phyloP scores from a whole-genome alignment of 2,113 vertebrate species.

The Protobothrops flavoviridis region DNA sequence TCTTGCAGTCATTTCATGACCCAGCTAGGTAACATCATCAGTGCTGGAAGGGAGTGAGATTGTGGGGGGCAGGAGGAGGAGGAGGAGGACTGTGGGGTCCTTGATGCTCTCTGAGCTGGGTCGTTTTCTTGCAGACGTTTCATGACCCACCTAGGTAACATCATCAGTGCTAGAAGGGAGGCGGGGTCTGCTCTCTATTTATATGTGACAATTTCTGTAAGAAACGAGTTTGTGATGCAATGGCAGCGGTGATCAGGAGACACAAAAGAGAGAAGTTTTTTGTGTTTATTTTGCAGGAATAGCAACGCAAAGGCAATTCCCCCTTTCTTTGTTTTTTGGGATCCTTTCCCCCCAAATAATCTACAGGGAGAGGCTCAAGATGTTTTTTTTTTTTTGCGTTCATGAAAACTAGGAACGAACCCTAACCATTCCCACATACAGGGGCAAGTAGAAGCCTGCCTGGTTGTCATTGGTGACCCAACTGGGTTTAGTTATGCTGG shows the following conservation, averaged over 20 bases:
- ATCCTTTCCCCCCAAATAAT: background rate
- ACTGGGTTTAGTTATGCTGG: background rate
- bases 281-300: background rate
- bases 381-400: background rate
- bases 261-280: background rate
- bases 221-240: background rate
- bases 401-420: background rate
- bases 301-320: background rate
- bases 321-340: background rate
- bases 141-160: too few relatives aligned
- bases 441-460: background rate
- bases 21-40: too few relatives aligned
- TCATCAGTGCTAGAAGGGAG: too few relatives aligned
- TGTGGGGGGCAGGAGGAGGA: too few relatives aligned
- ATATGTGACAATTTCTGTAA: background rate
- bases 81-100: too few relatives aligned
- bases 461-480: constrained; percentile 56
- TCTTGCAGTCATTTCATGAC: too few relatives aligned
- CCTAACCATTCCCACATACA: background rate
- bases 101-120: too few relatives aligned
- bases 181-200: too few relatives aligned
- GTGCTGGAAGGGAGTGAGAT: too few relatives aligned
- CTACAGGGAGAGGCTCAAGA: background rate
- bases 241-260: background rate
- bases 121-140: too few relatives aligned